Evolutionary conservation across 2,888 invertebrate genomes (phyloP).

Genomic region (Aquatica leii): DNA sequence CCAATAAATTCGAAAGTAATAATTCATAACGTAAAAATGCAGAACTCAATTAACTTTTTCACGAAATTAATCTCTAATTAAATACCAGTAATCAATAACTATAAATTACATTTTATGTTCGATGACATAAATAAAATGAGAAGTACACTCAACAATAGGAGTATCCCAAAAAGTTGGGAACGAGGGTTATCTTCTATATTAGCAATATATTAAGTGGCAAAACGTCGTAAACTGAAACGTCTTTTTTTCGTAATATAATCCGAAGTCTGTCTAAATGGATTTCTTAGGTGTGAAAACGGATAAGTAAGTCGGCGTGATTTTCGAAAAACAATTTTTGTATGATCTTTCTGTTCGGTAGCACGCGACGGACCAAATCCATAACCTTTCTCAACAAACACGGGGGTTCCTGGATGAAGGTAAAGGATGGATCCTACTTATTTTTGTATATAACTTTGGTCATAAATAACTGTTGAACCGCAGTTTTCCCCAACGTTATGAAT

Average conservation of each 20-base stretch:
- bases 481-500: constrained; percentile 32
- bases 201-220: constrained; percentile 16
- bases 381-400: constrained; percentile 33
- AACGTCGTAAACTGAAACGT: constrained; percentile 14
- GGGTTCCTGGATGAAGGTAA: constrained; percentile 36
- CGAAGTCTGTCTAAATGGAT: constrained; percentile 32
- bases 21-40: too few relatives aligned
- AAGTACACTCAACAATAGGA: not conserved
- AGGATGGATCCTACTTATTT: constrained; percentile 38
- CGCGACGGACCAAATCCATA: constrained; percentile 35
- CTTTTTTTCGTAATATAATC: constrained; percentile 26
- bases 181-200: constrained; percentile 2
- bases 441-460: constrained; percentile 37
- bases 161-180: not conserved
- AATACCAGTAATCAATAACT: too few relatives aligned
- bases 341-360: constrained; percentile 27
- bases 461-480: constrained; percentile 39
- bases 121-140: constrained; percentile 6
- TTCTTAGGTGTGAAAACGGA: constrained; percentile 31
- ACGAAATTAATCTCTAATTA: too few relatives aligned
- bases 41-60: too few relatives aligned
- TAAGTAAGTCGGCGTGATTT: constrained; percentile 33
- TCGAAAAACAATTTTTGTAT: constrained; percentile 26
- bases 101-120: too few relatives aligned
- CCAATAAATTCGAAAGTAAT: too few relatives aligned